Conservation (phyloP, 2,797 vertebrate genomes). For the Aulostomus chinensis region DNA sequence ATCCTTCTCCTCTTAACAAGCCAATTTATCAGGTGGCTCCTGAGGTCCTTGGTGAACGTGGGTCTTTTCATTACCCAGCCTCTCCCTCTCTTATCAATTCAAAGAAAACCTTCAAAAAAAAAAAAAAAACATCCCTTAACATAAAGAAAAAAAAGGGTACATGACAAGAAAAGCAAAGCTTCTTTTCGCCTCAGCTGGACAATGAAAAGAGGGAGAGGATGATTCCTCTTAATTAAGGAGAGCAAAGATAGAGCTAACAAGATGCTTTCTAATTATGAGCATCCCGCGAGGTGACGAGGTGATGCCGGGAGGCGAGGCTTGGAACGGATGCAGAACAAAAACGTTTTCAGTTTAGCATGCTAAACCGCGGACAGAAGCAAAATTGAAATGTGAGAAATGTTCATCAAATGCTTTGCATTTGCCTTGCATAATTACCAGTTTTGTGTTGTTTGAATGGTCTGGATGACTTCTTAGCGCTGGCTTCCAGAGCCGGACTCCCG, state of each 20-base stretch:
- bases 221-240: slow-evolving; percentile 86
- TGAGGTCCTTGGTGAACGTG: slow-evolving; percentile 68
- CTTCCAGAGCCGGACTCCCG: slow-evolving; percentile 58
- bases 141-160: slow-evolving; percentile 45
- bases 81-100: slow-evolving; percentile 84
- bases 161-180: slow-evolving; percentile 63
- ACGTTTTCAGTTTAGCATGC: slow-evolving; percentile 30
- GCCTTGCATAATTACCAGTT: slow-evolving; percentile 72
- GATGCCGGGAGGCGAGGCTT: slow-evolving; percentile 11
- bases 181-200: slow-evolving; percentile 78
- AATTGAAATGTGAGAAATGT: slow-evolving; percentile 77
- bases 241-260: slow-evolving; percentile 60
- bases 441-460: slow-evolving; percentile 58
- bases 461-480: slow-evolving; percentile 58
- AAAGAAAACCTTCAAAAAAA: slow-evolving; percentile 88
- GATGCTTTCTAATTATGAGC: slow-evolving; percentile 83
- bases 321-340: slow-evolving; percentile 14
- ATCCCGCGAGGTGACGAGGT: slow-evolving; percentile 44
- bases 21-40: slow-evolving; percentile 80
- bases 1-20: slow-evolving; percentile 81
- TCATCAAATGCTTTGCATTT: slow-evolving; percentile 77
- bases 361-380: slow-evolving; percentile 41
- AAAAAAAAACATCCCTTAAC: slow-evolving; percentile 38
- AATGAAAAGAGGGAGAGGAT: slow-evolving; percentile 80
- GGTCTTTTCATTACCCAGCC: slow-evolving; percentile 80